Conservation (phyloP, 2,888 invertebrate genomes). For the Heteromyza rotundicornis region DNA sequence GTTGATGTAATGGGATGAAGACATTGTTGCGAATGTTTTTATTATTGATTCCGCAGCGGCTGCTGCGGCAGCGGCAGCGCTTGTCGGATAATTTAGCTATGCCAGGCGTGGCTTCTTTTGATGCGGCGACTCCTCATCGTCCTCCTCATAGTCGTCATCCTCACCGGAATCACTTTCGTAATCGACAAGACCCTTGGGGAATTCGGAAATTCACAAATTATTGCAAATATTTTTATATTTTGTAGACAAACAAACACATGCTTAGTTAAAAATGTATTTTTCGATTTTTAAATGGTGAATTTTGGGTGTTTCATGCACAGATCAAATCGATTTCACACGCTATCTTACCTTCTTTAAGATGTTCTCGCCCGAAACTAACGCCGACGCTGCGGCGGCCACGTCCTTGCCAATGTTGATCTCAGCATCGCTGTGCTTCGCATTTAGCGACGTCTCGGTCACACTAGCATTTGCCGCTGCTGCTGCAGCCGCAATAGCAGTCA, state of each 20-base stretch:
- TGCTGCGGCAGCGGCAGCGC: slow-evolving; percentile 24
- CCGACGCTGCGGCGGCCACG: slow-evolving; percentile 18
- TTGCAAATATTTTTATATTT: no score
- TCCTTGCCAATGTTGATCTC: slow-evolving; percentile 26
- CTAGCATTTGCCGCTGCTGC: slow-evolving; percentile 20
- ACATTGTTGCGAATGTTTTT: slow-evolving; percentile 42
- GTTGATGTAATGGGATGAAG: slow-evolving; percentile 33
- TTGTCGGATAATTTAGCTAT: slow-evolving; percentile 51
- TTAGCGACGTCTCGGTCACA: slow-evolving; percentile 29
- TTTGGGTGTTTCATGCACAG: no score
- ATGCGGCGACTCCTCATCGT: slow-evolving; percentile 62
- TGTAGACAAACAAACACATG: no score
- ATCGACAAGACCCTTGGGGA: slow-evolving; percentile 90
- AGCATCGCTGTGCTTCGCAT: slow-evolving; percentile 28
- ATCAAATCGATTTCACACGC: no score
- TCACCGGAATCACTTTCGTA: slow-evolving; percentile 98
- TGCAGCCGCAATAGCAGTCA: slow-evolving; percentile 27
- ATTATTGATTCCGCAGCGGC: slow-evolving; percentile 24
- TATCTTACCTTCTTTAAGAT: slow-evolving; percentile 39
- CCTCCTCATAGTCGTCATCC: slow-evolving; percentile 75
- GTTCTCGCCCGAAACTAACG: slow-evolving; percentile 34
- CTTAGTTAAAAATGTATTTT: no score
- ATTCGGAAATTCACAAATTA: no score
- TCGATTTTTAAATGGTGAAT: no score
- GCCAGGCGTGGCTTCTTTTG: slow-evolving; percentile 62